Base-by-base conservation (phyloP, 2,888 invertebrate species). In the Athalia cordata region DNA sequence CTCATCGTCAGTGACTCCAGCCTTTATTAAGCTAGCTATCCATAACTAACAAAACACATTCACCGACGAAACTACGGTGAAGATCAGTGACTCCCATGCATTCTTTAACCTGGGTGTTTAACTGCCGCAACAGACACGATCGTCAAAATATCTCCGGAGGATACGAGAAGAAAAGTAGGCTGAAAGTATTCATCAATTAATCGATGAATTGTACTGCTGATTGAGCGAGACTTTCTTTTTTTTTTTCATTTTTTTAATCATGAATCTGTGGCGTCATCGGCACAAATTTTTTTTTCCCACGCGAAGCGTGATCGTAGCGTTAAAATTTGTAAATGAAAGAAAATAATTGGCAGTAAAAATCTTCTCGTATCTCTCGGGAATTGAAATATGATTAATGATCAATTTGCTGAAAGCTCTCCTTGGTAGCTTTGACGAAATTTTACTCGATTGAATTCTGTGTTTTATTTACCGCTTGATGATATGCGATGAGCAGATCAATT, bases 1-100 rank as follows among this genome's bases (percentile, higher is more conserved):
- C 57, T 57, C 72, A 29, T 29, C 29, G 29, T 29, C 29, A 72
- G 45, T 72, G 72, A 43, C 72, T 47, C 57, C 47, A 57, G 59
- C 72, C 72, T 55, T 55, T n/a, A n/a, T 4, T 0, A 55, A 55
- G 29, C 29, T 29, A 29, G 29, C 29, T 29, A 29, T 29, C 29
- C 29, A 29, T 29, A 55, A 43, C 72, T 13, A 43, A 45, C 59
- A 13, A 5, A 72, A 72, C 45, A 57, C 72, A 57, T 72, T 72
- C 72, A 13, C 59, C 29, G 29, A 1, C 0, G 29, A 29, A 29
- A 29, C 29, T 29, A 29, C 29, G 29, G 29, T 29, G 29, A 29
- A 29, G 29, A 29, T 29, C 29, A 29, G 29, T 2, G 29, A 29
- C 29, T 29, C 29, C 29, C 0, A 29, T 29, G 29, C 29, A 29